Evolutionary conservation across 2,888 invertebrate species (phyloP).

Genomic region (Elaeidobius kamerunicus): DNA sequence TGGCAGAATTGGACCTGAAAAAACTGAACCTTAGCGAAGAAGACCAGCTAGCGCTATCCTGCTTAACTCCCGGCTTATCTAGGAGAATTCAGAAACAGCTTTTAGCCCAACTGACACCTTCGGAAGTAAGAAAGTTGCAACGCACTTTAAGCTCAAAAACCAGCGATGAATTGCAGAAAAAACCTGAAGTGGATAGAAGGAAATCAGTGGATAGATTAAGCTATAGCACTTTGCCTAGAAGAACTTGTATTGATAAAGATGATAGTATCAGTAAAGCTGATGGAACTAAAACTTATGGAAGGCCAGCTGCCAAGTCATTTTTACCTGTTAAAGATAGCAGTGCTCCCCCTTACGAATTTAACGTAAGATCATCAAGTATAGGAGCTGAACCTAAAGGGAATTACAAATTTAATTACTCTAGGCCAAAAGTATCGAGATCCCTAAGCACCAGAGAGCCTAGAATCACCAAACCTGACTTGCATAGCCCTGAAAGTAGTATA

Average conservation of each 20-base stretch:
- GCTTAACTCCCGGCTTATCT: constrained; percentile 68
- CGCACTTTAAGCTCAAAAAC: constrained; percentile 59
- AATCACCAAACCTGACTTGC: constrained; percentile 33
- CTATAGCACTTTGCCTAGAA: constrained; percentile 48
- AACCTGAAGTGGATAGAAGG: constrained; percentile 23
- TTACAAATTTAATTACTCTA: constrained; percentile 34
- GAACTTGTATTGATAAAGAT: constrained; percentile 44
- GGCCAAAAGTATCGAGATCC: constrained; percentile 38
- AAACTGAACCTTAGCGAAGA: constrained; percentile 66
- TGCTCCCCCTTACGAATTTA: constrained; percentile 36
- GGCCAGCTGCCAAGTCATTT: constrained; percentile 35
- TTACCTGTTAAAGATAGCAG: constrained; percentile 39
- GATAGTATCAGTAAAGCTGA: constrained; percentile 22
- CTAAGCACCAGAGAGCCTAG: constrained; percentile 39
- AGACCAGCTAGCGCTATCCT: constrained; percentile 66
- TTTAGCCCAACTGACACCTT: constrained; percentile 66
- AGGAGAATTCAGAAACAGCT: constrained; percentile 69
- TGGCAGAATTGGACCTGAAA: constrained; percentile 61
- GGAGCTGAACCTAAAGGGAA: constrained; percentile 39
- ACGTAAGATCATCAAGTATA: constrained; percentile 38
- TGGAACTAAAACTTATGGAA: constrained; percentile 8
- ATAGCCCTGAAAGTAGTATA: constrained; percentile 45
- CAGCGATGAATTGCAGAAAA: constrained; percentile 33
- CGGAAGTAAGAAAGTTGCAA: constrained; percentile 64
- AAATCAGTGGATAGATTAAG: constrained; percentile 38